Evolutionary conservation across 2,888 invertebrate species (phyloP).

Genomic region (Andrena chrysosceles): DNA sequence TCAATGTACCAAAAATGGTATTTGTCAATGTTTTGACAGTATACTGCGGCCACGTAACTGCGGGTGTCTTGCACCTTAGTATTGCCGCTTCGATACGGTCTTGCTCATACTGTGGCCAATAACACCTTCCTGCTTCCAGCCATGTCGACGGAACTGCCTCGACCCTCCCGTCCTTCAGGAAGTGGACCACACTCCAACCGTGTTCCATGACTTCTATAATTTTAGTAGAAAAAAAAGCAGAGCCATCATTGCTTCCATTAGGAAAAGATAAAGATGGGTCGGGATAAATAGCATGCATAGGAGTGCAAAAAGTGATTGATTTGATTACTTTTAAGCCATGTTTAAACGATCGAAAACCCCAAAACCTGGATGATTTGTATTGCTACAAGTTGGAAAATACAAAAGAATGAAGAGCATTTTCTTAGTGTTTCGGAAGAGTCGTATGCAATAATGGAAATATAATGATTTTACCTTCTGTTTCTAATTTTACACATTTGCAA

Average conservation of each 20-base stretch:
- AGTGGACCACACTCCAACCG: background rate
- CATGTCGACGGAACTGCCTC: background rate
- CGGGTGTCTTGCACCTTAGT: background rate
- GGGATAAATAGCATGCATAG: too few relatives aligned
- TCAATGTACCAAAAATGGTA: background rate
- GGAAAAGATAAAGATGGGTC: too few relatives aligned
- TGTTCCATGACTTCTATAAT: background rate
- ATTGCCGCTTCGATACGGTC: background rate
- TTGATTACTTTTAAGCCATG: too few relatives aligned
- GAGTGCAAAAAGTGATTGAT: too few relatives aligned
- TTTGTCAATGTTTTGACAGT: background rate
- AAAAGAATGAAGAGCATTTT: background rate
- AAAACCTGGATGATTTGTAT: too few relatives aligned
- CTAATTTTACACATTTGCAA: background rate
- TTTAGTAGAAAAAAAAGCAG: too few relatives aligned
- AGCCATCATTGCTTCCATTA: too few relatives aligned
- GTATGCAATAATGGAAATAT: background rate
- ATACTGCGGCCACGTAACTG: background rate
- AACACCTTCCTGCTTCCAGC: background rate
- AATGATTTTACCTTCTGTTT: background rate
- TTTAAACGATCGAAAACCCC: too few relatives aligned
- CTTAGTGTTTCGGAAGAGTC: background rate
- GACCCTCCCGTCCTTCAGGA: background rate
- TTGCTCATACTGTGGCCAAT: background rate
- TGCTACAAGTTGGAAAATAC: background rate